Percentiles rank a stretch among this genome's conserved stretches.
These are phyloP conservation scores for Rhabdomys pumilio DNA, from an alignment of 2,797 vertebrate species.

Conservation along the genomic window DNA sequence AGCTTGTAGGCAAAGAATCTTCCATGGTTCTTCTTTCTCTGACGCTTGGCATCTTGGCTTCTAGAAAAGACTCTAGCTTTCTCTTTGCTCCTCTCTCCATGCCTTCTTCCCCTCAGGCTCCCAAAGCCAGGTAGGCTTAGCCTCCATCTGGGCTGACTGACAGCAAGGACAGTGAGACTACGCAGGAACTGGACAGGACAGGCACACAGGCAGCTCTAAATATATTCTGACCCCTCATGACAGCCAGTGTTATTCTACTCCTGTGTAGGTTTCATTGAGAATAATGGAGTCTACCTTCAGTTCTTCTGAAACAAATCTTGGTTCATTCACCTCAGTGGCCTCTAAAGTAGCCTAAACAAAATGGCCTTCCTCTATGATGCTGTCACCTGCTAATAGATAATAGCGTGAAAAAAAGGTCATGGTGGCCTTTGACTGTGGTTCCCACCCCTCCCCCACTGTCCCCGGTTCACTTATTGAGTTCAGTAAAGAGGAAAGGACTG, in stretches of 20 bases:
- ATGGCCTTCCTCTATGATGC: constrained; percentile 81
- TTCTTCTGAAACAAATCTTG: constrained; percentile 85
- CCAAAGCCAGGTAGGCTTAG: not conserved
- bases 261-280: constrained; percentile 84
- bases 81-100: not conserved
- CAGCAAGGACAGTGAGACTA: not conserved
- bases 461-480: constrained; percentile 87
- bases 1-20: not conserved
- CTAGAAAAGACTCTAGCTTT: not conserved
- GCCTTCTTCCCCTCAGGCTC: not conserved
- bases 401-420: constrained; percentile 79
- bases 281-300: constrained; percentile 78
- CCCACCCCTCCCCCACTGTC: constrained; percentile 73
- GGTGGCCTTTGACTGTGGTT: constrained; percentile 81
- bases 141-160: not conserved
- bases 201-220: constrained; percentile 81
- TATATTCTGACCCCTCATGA: constrained; percentile 80
- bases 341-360: constrained; percentile 80
- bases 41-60: not conserved
- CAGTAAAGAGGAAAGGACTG: constrained; percentile 85
- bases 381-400: constrained; percentile 83
- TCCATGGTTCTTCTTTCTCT: not conserved
- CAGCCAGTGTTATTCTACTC: constrained; percentile 82
- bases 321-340: constrained; percentile 78
- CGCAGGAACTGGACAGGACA: accelerated